These are phyloP conservation scores for Danio kyathit DNA, from an alignment of 2,797 vertebrate species.

Conservation along the genomic window DNA sequence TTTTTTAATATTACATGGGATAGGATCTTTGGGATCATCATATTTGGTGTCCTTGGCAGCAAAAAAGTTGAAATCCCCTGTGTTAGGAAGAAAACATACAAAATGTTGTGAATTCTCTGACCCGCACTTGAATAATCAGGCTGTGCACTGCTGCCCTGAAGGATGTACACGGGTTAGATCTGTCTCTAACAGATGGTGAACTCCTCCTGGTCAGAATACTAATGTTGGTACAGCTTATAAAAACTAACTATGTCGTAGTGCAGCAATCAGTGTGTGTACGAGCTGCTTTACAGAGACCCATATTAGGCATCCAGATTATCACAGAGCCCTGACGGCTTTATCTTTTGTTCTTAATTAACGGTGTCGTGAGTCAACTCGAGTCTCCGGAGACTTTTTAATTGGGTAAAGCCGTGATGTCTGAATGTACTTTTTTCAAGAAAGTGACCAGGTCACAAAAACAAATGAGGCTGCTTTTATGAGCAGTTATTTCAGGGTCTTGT, in stretches of 20 bases:
- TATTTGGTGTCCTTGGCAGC: neutral
- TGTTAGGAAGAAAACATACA: neutral
- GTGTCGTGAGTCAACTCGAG: constrained; percentile 14
- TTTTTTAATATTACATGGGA: neutral
- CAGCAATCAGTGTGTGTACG: neutral
- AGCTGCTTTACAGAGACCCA: constrained; percentile 11
- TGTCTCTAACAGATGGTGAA: constrained; percentile 35
- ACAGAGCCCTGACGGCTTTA: constrained; percentile 11
- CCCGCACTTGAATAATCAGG: constrained; percentile 6
- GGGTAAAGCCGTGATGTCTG: constrained; percentile 19
- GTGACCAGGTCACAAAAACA: constrained; percentile 38
- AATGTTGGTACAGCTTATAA: constrained; percentile 5
- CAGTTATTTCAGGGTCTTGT: constrained; percentile 6
- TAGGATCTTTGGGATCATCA: neutral
- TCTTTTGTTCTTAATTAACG: constrained; percentile 31
- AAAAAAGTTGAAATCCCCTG: neutral
- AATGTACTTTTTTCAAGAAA: constrained; percentile 32
- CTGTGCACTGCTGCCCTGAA: constrained; percentile 16
- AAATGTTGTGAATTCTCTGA: neutral
- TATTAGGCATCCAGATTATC: constrained; percentile 7
- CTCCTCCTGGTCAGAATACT: constrained; percentile 33
- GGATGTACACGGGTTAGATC: constrained; percentile 5
- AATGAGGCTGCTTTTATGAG: constrained; percentile 27
- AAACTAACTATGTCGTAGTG: constrained; percentile 1
- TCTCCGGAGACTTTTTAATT: constrained; percentile 36